Evolutionary conservation across 2,113 vertebrate species (phyloP).

Genomic region (Plotosus lineatus): DNA sequence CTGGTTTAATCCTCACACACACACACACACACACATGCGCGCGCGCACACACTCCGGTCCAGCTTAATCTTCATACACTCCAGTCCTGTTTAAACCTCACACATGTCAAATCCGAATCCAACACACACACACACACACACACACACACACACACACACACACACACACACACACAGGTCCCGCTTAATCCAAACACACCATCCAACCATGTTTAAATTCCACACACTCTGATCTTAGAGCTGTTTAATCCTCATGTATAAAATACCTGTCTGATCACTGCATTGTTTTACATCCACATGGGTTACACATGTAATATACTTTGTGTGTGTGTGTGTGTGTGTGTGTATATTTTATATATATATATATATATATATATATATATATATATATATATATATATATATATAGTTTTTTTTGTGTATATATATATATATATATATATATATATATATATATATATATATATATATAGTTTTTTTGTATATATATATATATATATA

Average conservation of each 20-base stretch:
- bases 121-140: not conserved
- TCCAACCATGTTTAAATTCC: not conserved
- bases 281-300: not conserved
- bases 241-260: not conserved
- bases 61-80: too few relatives aligned
- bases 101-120: too few relatives aligned
- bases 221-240: not conserved
- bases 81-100: too few relatives aligned
- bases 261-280: not conserved
- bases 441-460: fast-evolving
- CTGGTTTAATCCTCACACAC: not conserved
- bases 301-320: too few relatives aligned
- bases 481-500: too few relatives aligned
- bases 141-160: not conserved
- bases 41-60: too few relatives aligned
- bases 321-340: not conserved
- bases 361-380: too few relatives aligned
- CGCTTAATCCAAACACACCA: not conserved
- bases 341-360: too few relatives aligned
- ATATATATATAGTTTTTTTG: too few relatives aligned
- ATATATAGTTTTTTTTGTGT: too few relatives aligned
- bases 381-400: fast-evolving
- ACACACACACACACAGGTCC: not conserved
- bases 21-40: not conserved
- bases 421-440: too few relatives aligned